Conservation (phyloP, 2,888 invertebrate species). For the Cyrtodaria siliqua region DNA sequence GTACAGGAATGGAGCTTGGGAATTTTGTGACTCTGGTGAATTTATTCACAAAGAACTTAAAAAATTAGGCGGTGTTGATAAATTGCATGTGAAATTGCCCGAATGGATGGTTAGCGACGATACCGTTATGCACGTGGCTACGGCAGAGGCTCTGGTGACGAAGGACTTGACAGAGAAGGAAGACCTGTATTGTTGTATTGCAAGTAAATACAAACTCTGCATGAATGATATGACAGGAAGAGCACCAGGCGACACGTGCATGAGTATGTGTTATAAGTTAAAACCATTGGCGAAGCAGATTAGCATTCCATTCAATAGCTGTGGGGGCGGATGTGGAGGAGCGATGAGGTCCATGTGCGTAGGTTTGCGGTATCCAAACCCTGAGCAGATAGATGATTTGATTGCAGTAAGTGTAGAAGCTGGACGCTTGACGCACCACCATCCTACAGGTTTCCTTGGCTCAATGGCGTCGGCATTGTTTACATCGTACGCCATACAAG, state of each 20-base stretch:
- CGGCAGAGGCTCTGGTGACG: conserved; percentile 75
- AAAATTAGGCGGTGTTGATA: conserved; percentile 76
- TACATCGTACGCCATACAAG: conserved; percentile 81
- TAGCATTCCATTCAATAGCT: conserved; percentile 47
- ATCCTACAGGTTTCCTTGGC: conserved; percentile 84
- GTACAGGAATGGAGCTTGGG: conserved; percentile 82
- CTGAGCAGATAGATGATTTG: conserved; percentile 77
- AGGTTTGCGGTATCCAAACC: conserved; percentile 81
- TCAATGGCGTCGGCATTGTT: conserved; percentile 82
- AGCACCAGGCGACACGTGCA: conserved; percentile 27
- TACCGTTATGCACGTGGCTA: conserved; percentile 85
- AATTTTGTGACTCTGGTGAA: conserved; percentile 77
- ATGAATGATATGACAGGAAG: conserved; percentile 79
- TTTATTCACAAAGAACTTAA: conserved; percentile 77
- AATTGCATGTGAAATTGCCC: conserved; percentile 70
- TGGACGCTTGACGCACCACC: conserved; percentile 85
- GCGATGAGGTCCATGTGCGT: conserved; percentile 85
- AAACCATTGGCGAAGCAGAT: conserved; percentile 11
- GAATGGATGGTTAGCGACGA: conserved; percentile 84
- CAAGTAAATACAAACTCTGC: conserved; percentile 70
- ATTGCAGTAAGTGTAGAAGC: conserved; percentile 82
- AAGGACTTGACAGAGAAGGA: conserved; percentile 36
- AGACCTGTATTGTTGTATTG: conserved; percentile 65
- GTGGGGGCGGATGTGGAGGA: conserved; percentile 84
- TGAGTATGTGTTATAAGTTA: conserved; percentile 7